Evolutionary conservation across 1,140 invertebrate genomes (phyloP).

Genomic region (Pollicipes pollicipes): DNA sequence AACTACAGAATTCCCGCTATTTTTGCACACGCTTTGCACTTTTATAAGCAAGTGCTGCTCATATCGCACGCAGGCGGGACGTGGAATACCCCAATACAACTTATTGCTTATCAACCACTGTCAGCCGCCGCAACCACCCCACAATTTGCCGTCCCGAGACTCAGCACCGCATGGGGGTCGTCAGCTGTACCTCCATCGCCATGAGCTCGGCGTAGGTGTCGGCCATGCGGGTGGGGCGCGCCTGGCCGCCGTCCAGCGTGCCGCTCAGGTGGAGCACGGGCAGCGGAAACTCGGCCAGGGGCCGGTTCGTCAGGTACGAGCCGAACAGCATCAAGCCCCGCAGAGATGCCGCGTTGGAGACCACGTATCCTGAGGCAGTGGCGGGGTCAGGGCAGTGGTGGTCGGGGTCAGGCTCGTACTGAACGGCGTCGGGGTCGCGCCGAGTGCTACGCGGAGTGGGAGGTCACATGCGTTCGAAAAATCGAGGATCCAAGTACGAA

Average conservation of each 20-base stretch:
- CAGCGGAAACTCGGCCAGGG: slow-evolving; percentile 9
- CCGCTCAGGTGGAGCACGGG: slow-evolving; percentile 13
- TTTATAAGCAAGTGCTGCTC: too few relatives aligned
- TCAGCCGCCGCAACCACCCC: too few relatives aligned
- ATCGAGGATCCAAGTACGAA: too few relatives aligned
- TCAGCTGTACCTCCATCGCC: not conserved
- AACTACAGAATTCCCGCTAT: too few relatives aligned
- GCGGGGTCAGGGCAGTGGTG: not conserved
- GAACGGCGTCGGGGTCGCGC: not conserved
- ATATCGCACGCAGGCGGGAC: too few relatives aligned
- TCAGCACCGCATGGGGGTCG: too few relatives aligned
- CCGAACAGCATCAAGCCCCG: slow-evolving; percentile 12
- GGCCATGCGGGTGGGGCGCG: not conserved
- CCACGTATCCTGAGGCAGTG: slow-evolving; percentile 8
- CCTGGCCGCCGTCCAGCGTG: not conserved
- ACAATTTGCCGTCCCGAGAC: too few relatives aligned
- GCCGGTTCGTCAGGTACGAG: slow-evolving; percentile 11
- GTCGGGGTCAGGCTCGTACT: slow-evolving; percentile 5
- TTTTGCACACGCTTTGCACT: too few relatives aligned
- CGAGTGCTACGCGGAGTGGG: not conserved
- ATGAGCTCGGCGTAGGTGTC: not conserved
- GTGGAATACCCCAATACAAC: too few relatives aligned
- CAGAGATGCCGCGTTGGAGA: slow-evolving; percentile 8
- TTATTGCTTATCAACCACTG: too few relatives aligned
- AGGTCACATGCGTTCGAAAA: too few relatives aligned